A percentile compares a stretch with the other conserved stretches of the same genome.
Conservation (phyloP, 2,888 invertebrate genomes). For the Lithophane ornitopus region DNA sequence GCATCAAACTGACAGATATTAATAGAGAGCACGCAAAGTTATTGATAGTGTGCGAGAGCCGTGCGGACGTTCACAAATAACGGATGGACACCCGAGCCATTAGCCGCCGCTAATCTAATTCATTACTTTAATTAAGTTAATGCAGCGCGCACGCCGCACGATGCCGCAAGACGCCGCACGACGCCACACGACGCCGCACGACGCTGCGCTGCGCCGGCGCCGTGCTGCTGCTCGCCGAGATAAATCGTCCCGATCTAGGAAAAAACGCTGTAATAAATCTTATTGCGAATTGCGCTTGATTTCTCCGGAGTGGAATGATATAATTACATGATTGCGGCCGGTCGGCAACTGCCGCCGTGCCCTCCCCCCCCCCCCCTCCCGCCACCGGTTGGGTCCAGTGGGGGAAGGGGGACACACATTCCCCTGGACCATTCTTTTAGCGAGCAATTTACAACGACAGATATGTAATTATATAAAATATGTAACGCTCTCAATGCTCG, state of each 20-base stretch:
- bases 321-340: slow-evolving; percentile 78
- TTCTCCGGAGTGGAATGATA: slow-evolving; percentile 78
- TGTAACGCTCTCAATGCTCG: slow-evolving; percentile 52
- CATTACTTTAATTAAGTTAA: slow-evolving; percentile 81
- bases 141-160: slow-evolving; percentile 70
- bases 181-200: slow-evolving; percentile 62
- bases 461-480: slow-evolving; percentile 66
- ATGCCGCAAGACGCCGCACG: slow-evolving; percentile 58
- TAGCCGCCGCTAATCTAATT: slow-evolving; percentile 74
- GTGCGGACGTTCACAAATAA: slow-evolving; percentile 64
- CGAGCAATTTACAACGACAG: slow-evolving; percentile 64
- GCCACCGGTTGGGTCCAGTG: too few species aligned
- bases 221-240: slow-evolving; percentile 62
- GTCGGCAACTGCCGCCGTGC: slow-evolving; percentile 49
- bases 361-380: background rate
- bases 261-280: slow-evolving; percentile 77
- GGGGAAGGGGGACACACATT: slow-evolving; percentile 40
- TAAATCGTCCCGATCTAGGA: slow-evolving; percentile 73
- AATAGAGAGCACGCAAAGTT: slow-evolving; percentile 69
- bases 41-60: slow-evolving; percentile 65
- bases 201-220: slow-evolving; percentile 34
- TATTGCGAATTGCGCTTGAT: slow-evolving; percentile 77
- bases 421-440: slow-evolving; percentile 62
- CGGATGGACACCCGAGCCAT: slow-evolving; percentile 64
- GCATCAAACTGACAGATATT: slow-evolving; percentile 70